Evolutionary conservation across 1,140 invertebrate species (phyloP), one percentile per base, ranked within the genome.

Genomic region (Pseudoatta argentina): DNA sequence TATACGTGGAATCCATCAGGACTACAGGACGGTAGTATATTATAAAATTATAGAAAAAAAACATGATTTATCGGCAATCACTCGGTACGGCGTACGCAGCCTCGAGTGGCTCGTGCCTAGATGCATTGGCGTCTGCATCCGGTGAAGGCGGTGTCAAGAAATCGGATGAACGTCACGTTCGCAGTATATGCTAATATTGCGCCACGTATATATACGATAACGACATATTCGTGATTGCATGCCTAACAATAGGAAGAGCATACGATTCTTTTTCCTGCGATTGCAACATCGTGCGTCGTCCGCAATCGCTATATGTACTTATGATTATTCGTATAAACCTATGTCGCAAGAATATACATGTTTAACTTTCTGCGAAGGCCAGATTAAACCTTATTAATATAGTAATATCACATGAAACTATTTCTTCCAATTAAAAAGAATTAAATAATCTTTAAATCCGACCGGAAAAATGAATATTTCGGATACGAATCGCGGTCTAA

Each of bases 81-180:
- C 69, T 34, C 48, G 57, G 55, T 27, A n/a, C 53, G 69, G 69
- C 69, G 59, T 72, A 83, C 72, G 69, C 69, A 83, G 69, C 39
- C 48, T 39, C 69, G 79, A 75, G 39, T 83, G 79, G 69, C 79
- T 73, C 79, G 79, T 83, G 79, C 79, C 79, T 83, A 61, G 69
- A 83, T 63, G 55, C 79, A 83, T 83, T 83, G 79, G 79, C 79
- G 79, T 12, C 79, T 61, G 79, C 69, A 83, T 83, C 79, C 79
- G 79, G 79, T 83, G 69, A 83, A 83, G 79, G 44, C 69, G 78
- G 79, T 57, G 27, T 63, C 79, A 57, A 83, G 79, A 75, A 83
- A 83, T 83, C 79, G 55, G 55, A 73, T 30, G 55, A 73, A 30
- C 69, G 69, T 83, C 69, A 55, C 44, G 57, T 14, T 57, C 53